Evolutionary conservation across 2,888 invertebrate species (phyloP).

Genomic region (Drosophila tanythrix): DNA sequence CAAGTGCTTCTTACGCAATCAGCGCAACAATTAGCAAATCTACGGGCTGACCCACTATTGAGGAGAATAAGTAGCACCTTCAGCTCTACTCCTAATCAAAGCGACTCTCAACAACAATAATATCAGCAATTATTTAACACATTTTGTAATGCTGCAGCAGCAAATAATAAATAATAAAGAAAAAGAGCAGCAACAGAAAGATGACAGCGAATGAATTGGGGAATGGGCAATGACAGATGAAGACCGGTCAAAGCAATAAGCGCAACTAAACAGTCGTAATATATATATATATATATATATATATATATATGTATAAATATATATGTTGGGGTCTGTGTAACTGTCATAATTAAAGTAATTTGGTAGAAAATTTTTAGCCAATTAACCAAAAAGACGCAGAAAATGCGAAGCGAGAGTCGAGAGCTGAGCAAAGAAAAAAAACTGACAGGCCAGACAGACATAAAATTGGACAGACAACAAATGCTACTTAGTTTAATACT

Average conservation of each 20-base stretch:
- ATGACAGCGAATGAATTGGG: conserved; percentile 32
- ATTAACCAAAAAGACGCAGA: conserved; percentile 81
- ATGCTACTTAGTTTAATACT: conserved; percentile 77
- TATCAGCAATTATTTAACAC: conserved; percentile 74
- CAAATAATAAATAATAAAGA: conserved; percentile 5
- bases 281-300: conserved; percentile 8
- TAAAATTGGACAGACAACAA: conserved; percentile 34
- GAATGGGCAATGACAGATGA: conserved; percentile 29
- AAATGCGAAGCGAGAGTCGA: conserved; percentile 67
- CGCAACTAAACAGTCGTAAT: conserved; percentile 63
- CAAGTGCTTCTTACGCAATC: conserved; percentile 10
- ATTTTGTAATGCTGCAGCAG: conserved; percentile 57
- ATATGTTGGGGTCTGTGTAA: conserved; percentile 62
- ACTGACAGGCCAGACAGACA: conserved; percentile 36
- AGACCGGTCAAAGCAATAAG: conserved; percentile 47
- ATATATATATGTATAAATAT: conserved; percentile 3
- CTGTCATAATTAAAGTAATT: conserved; percentile 83
- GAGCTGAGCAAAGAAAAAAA: conserved; percentile 5
- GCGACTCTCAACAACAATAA: conserved; percentile 44
- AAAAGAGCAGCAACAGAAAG: conserved; percentile 20
- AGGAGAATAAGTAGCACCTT: not conserved
- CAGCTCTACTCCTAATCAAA: not conserved
- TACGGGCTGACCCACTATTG: conserved; percentile 34
- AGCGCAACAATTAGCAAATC: conserved; percentile 23
- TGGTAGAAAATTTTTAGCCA: conserved; percentile 83